Evolutionary conservation across 1,140 invertebrate species (phyloP).

Genomic region (Diorhabda carinulata): DNA sequence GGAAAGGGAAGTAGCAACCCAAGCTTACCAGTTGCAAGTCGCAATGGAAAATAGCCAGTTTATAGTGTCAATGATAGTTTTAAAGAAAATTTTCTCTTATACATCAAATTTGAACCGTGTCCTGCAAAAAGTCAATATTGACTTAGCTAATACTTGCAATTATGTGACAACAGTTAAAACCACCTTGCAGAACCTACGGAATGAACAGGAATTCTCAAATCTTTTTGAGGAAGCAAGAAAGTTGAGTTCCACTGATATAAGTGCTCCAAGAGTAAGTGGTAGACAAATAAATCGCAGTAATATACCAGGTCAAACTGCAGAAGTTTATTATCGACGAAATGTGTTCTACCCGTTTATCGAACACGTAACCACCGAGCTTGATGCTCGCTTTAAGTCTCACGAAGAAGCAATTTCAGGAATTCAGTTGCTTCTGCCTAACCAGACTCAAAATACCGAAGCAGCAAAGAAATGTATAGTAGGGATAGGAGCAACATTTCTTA

Average conservation of each 20-base stretch:
- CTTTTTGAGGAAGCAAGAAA: neutral
- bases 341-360: neutral
- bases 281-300: neutral
- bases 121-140: no score
- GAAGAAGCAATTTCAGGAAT: neutral
- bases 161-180: no score
- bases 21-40: no score
- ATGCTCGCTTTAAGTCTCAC: neutral
- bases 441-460: neutral
- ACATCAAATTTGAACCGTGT: no score
- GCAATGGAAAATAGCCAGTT: no score
- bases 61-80: no score
- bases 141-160: no score
- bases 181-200: no score
- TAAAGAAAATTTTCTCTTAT: no score
- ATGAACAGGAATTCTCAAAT: no score
- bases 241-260: neutral
- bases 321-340: neutral
- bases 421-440: neutral
- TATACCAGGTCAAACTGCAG: neutral
- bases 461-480: conserved; percentile 1
- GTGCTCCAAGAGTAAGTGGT: neutral
- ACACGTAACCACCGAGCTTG: neutral
- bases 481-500: neutral
- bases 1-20: no score